Base-by-base conservation (phyloP, 1,140 invertebrate species). In the Caenorhabditis tropicalis region DNA sequence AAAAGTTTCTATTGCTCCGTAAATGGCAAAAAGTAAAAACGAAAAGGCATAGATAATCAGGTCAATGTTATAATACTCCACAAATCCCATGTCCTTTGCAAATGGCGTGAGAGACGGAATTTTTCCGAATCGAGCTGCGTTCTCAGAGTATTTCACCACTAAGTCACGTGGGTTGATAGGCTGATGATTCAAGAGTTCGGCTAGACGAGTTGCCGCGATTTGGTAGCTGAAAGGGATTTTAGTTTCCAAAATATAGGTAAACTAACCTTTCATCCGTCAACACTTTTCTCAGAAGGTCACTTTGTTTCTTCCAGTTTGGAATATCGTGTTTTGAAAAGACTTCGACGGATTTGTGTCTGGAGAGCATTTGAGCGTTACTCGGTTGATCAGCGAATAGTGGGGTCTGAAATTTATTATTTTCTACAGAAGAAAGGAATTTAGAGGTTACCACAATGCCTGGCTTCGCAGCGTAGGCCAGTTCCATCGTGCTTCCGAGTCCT, bases 361-460 rank as follows among this genome's bases (percentile, higher is more conserved):
- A 81, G n/a, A 85, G 46, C 51, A 85, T 86, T 43, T 86, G 27
- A 16, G 84, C 65, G 65, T 89, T 89, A 19, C 83, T 43, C 1
- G 81, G 83, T 48, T 89, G 88, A 12, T 89, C 88, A n/a, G 74
- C 87, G 51, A 87, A 89, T 21, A 89, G 81, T 10, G 88, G 88
- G 49, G 89, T 87, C 31, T 83, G 16, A 43, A 82, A 27, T 15
- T 10, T 10, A 4, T 24, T 24, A 7, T 60, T 43, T 43, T 43
- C 39, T 43, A 43, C 39, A 5, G 39, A 43, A 43, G 5, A 43
- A 43, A 43, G 39, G 39, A 43, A 6, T 43, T 43, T 43, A 12
- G 39, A 43, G 12, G 12, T 27, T 46, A 83, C 82, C 70, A 84
- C 87, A 9, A 89, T 79, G 43, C 86, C 85, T 43, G 88, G 88